phyloP scores from a whole-genome alignment of 2,888 invertebrate species.

The Acheta domesticus region DNA sequence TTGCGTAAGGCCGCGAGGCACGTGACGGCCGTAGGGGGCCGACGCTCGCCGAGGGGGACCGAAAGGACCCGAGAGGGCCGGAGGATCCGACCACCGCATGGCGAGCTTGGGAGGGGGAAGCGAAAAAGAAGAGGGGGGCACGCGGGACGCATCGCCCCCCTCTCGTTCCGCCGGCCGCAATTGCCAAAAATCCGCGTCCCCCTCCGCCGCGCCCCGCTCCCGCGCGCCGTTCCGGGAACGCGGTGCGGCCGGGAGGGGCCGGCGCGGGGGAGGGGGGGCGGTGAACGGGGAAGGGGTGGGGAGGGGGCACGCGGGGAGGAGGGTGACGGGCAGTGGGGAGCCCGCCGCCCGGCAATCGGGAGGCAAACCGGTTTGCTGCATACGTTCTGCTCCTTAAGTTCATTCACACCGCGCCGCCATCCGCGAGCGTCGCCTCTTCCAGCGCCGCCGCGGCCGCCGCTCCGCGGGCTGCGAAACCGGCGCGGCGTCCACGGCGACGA shows the following conservation, averaged over 20 bases:
- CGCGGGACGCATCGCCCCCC: not conserved
- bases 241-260: not conserved
- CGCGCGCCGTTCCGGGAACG: not conserved
- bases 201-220: not conserved
- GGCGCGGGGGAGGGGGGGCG: not conserved
- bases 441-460: not conserved
- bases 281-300: not conserved
- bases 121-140: not conserved
- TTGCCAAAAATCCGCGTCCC: not conserved
- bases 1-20: no score
- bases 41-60: not conserved
- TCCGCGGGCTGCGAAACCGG: no score
- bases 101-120: no score
- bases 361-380: slow-evolving; percentile 19
- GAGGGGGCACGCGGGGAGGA: not conserved
- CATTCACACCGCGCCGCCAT: slow-evolving; percentile 22
- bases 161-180: not conserved
- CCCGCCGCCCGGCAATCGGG: not conserved
- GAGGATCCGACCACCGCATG: no score
- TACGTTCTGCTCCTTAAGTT: not conserved
- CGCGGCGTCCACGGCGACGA: no score
- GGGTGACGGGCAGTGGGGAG: not conserved
- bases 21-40: not conserved
- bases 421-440: not conserved
- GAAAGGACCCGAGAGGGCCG: no score